Conservation (phyloP, 2,888 invertebrate genomes). For the Ethmia dodecea region DNA sequence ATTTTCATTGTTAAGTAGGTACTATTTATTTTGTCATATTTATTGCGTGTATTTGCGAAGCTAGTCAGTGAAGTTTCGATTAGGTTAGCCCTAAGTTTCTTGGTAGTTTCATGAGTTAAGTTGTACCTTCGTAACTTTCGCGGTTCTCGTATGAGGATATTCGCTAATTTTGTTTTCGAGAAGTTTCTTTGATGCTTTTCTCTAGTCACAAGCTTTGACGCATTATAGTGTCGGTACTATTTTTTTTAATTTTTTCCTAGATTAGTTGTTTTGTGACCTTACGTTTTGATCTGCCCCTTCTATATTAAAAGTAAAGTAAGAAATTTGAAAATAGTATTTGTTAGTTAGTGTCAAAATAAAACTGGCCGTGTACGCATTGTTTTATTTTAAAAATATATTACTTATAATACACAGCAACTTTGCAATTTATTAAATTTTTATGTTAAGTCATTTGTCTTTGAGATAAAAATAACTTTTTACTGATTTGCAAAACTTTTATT, state of each 20-base stretch:
- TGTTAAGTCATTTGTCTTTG: constrained; percentile 47
- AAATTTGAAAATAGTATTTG: constrained; percentile 51
- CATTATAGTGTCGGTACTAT: constrained; percentile 35
- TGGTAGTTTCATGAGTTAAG: constrained; percentile 30
- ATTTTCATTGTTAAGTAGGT: constrained; percentile 36
- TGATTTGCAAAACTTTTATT: constrained; percentile 28
- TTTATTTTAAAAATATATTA: constrained; percentile 42
- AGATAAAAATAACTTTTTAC: constrained; percentile 32
- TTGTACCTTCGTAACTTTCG: constrained; percentile 31
- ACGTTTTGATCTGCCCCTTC: constrained; percentile 11
- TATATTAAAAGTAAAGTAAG: constrained; percentile 12
- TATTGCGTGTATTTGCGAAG: constrained; percentile 48
- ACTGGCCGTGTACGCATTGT: constrained; percentile 43
- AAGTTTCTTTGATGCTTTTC: constrained; percentile 37
- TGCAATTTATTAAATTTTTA: constrained; percentile 40
- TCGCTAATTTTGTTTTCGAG: constrained; percentile 44
- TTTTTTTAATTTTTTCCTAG: too few relatives aligned
- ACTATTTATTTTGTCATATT: constrained; percentile 47
- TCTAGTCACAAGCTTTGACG: constrained; percentile 60
- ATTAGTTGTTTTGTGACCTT: constrained; percentile 17
- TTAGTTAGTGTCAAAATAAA: constrained; percentile 50
- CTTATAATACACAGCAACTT: constrained; percentile 33
- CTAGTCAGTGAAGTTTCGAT: constrained; percentile 67
- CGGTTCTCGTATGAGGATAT: constrained; percentile 41
- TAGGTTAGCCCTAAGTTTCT: constrained; percentile 52